Conservation (phyloP, 2,797 vertebrate genomes). For the Lepus townsendii region DNA sequence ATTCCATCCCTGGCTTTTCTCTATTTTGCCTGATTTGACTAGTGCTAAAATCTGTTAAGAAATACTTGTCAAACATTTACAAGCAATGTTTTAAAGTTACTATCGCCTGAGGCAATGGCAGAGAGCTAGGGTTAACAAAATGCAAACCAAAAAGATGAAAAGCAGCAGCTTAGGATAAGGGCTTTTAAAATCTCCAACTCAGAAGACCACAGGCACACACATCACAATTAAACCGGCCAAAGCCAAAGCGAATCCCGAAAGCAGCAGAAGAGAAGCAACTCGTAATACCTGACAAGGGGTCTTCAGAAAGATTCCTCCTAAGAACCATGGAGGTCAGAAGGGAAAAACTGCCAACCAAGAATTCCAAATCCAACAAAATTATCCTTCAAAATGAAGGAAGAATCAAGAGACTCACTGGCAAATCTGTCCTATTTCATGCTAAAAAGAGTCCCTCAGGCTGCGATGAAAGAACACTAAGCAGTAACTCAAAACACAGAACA, state of each 20-base stretch:
- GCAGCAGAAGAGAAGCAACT: neutral
- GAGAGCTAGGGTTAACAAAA: neutral
- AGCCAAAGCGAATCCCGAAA: neutral
- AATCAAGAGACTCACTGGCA: slow-evolving; percentile 5
- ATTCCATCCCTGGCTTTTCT: neutral
- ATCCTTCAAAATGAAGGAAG: slow-evolving; percentile 22
- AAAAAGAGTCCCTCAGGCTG: neutral
- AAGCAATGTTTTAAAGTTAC: neutral
- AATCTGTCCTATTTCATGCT: neutral
- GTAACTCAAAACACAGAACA: neutral
- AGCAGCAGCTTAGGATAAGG: neutral
- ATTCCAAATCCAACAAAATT: neutral
- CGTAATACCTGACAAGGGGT: neutral
- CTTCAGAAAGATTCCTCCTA: neutral
- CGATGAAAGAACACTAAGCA: neutral
- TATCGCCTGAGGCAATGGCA: neutral
- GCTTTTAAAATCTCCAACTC: neutral
- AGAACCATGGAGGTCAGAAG: neutral
- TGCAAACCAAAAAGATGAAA: neutral
- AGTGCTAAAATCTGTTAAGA: neutral
- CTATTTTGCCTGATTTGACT: neutral
- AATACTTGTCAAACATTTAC: neutral
- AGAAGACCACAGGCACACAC: neutral
- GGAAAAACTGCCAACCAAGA: neutral
- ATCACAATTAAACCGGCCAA: neutral